Base-by-base conservation (phyloP, 1,140 invertebrate species). In the Aporrectodea caliginosa region DNA sequence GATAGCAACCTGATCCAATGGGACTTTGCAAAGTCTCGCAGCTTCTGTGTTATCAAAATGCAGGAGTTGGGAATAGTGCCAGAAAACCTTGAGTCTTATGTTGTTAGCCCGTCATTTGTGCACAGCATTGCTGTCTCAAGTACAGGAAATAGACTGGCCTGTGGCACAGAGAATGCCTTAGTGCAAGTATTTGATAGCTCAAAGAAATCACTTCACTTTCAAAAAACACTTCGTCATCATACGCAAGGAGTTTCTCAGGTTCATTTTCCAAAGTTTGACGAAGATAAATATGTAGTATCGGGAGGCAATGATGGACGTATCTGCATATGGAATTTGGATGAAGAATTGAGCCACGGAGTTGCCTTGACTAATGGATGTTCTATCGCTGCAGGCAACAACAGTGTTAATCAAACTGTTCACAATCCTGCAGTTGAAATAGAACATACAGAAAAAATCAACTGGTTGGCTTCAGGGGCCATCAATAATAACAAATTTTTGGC, bases 1-100 rank as follows among this genome's bases (percentile, higher is more conserved):
- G 86, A 87, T 79, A 85, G 82, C 71, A 85, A 85, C 16, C 71
- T 87, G 0, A 83, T 87, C 33, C 85, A 86, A 73, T 87, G 86
- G 85, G 84, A 86, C 78, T 87, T 86, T 76, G 83, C 84, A 22
- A 83, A 84, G 31, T 83, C 82, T 29, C 85, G 85, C 69, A 83
- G 83, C 73, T 74, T 86, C 1, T 84, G 85, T 71, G 82, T 84
- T 77, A 84, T 85, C 74, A 84, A 85, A 72, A 86, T 87, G 85
- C 84, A 86, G 43, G 85, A 86, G 77, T 75, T 87, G 30, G 82
- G 80, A 73, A 81, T 82, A 0, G 81, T 81, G 1, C 82, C 79
- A 30, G 68, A 77, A 35, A 83, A 84, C 32, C 76, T 75, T 29
- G 81, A 82, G 0, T 81, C 82, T 0, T 85, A 86, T 72, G 84